These are phyloP conservation scores for Neomorphus geoffroyi DNA, from an alignment of 2,797 vertebrate genomes.

Conservation along the genomic window DNA sequence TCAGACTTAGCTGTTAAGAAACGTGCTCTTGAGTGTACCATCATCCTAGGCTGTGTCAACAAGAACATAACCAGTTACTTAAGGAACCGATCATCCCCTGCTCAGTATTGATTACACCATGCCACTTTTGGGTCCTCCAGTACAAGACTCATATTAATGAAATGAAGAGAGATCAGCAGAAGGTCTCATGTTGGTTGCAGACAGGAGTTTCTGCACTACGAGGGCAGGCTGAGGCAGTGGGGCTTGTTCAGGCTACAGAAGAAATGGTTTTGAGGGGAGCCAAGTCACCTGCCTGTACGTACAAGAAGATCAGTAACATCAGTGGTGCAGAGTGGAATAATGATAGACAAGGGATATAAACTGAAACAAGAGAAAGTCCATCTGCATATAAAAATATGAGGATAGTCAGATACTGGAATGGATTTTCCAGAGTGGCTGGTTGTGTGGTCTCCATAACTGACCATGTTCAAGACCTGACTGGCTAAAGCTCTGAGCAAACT, in stretches of 20 bases:
- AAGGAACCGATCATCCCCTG: fast-evolving
- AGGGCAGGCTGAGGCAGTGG: background rate
- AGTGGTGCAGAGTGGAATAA: background rate
- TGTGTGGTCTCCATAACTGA: background rate
- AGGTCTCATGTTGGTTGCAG: fast-evolving
- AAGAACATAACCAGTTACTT: background rate
- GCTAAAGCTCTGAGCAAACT: background rate
- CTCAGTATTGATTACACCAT: fast-evolving
- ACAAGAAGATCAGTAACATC: background rate
- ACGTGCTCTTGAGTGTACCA: background rate
- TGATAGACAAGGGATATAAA: background rate
- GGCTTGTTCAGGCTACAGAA: background rate
- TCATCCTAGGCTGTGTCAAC: background rate
- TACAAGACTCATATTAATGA: background rate
- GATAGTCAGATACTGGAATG: background rate
- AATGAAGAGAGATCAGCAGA: background rate
- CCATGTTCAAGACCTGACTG: background rate
- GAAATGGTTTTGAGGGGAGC: background rate
- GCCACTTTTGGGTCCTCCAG: background rate
- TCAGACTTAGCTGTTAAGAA: background rate
- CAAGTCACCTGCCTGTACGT: background rate
- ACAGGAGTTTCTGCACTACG: background rate
- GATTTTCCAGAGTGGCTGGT: background rate
- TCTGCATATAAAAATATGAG: background rate
- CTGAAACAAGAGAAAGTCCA: background rate